phyloP scores from a whole-genome alignment of 2,888 invertebrate genomes.

The Nymphalis urticae region DNA sequence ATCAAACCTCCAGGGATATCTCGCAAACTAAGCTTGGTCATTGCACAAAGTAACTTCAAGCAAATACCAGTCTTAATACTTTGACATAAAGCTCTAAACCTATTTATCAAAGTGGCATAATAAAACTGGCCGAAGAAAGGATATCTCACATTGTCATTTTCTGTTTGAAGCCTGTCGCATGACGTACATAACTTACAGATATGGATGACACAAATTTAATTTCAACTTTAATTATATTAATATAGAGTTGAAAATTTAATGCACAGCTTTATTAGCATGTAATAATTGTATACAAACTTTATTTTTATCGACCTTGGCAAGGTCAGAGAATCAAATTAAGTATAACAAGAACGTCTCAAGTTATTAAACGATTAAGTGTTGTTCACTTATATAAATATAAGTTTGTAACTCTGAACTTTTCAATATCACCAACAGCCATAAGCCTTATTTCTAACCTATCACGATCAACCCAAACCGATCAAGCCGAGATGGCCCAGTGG shows the following conservation, averaged over 20 bases:
- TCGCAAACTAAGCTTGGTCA: slow-evolving; percentile 18
- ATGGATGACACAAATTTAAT: slow-evolving; percentile 14
- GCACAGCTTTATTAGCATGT: neutral
- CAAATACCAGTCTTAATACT: slow-evolving; percentile 42
- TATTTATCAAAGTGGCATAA: slow-evolving; percentile 27
- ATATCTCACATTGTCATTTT: slow-evolving; percentile 61
- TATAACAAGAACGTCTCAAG: neutral
- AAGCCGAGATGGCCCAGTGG: no score
- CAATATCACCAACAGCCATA: no score
- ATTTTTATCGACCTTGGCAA: slow-evolving; percentile 6
- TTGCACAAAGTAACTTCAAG: slow-evolving; percentile 6
- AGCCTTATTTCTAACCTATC: no score
- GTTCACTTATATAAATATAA: neutral
- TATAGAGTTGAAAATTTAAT: slow-evolving; percentile 13
- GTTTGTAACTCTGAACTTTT: no score
- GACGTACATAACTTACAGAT: slow-evolving; percentile 29
- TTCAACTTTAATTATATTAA: slow-evolving; percentile 4
- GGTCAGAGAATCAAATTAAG: neutral
- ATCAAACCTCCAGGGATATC: slow-evolving; percentile 48
- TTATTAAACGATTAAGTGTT: neutral
- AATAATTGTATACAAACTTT: neutral
- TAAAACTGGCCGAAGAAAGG: slow-evolving; percentile 44
- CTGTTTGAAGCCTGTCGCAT: slow-evolving; percentile 45
- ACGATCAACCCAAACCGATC: no score
- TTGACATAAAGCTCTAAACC: neutral